Conservation (phyloP, 2,888 invertebrate species). For the Parasteatoda lunata region DNA sequence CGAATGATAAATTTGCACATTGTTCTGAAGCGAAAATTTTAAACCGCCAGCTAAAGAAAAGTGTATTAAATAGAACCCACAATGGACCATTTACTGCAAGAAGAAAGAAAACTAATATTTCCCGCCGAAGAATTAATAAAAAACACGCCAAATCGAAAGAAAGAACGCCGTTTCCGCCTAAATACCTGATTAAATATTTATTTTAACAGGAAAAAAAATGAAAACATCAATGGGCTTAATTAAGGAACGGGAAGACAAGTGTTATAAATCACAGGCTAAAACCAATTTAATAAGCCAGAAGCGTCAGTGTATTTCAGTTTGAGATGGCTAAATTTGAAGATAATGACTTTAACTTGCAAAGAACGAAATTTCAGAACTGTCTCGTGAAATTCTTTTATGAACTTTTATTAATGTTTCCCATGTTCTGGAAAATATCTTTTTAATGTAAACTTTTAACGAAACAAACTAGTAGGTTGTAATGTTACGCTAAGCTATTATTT, state of each 20-base stretch:
- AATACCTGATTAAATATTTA: slow-evolving; percentile 5
- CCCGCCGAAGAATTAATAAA: not conserved
- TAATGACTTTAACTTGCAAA: not conserved
- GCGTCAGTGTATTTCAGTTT: not conserved
- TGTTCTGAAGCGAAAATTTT: not conserved
- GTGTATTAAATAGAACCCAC: not conserved
- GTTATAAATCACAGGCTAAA: slow-evolving; percentile 2
- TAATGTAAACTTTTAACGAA: too few relatives aligned
- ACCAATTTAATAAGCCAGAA: slow-evolving; percentile 5
- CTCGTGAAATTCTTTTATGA: not conserved
- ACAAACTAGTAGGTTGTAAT: too few relatives aligned
- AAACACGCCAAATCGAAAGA: not conserved
- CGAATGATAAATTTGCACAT: not conserved
- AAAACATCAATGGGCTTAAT: not conserved
- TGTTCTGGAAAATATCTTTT: too few relatives aligned
- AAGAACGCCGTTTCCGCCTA: not conserved
- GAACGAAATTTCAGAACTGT: not conserved
- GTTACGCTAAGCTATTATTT: too few relatives aligned
- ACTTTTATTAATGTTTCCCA: not conserved
- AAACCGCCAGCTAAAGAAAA: not conserved
- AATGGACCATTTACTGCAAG: not conserved
- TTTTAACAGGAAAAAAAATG: slow-evolving; percentile 3
- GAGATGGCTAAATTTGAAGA: not conserved
- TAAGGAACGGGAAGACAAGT: slow-evolving; percentile 2
- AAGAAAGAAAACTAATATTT: slow-evolving; percentile 1